Conservation (phyloP, 2,888 invertebrate genomes). For the Operophtera brumata region DNA sequence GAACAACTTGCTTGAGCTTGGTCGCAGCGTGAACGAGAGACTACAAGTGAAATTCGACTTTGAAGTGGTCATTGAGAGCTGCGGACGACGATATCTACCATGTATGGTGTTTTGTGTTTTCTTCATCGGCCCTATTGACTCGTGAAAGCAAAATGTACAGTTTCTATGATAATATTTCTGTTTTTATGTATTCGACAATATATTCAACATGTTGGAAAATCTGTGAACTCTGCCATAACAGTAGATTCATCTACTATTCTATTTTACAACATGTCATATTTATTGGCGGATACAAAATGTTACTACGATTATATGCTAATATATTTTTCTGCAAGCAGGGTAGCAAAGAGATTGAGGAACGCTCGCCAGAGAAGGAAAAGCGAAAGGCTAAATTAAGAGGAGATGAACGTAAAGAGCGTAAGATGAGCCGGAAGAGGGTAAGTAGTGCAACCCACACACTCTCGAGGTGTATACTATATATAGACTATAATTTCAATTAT, state of each 20-base stretch:
- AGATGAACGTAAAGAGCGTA: conserved; percentile 87
- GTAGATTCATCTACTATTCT: neutral
- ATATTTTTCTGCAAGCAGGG: conserved; percentile 61
- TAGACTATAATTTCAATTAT: too few relatives aligned
- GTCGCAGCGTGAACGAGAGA: neutral
- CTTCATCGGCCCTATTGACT: conserved; percentile 12
- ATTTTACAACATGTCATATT: neutral
- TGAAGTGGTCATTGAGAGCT: neutral
- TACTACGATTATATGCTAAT: conserved; percentile 16
- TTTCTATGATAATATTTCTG: neutral
- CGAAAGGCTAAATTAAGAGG: conserved; percentile 82
- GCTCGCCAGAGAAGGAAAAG: conserved; percentile 86
- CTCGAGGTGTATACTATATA: too few relatives aligned
- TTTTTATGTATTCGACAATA: conserved; percentile 7
- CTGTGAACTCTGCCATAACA: too few relatives aligned
- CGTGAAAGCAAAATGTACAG: neutral
- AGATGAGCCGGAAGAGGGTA: conserved; percentile 89
- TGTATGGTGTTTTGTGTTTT: neutral
- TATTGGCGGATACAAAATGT: conserved; percentile 2
- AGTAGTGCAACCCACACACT: conserved; percentile 38
- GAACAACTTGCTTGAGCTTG: neutral
- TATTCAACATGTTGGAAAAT: neutral
- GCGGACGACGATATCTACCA: neutral
- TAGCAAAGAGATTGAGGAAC: conserved; percentile 81
- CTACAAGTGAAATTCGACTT: neutral